Evolutionary conservation across 2,888 invertebrate genomes (phyloP).

Genomic region (Drosophila crucigera): DNA sequence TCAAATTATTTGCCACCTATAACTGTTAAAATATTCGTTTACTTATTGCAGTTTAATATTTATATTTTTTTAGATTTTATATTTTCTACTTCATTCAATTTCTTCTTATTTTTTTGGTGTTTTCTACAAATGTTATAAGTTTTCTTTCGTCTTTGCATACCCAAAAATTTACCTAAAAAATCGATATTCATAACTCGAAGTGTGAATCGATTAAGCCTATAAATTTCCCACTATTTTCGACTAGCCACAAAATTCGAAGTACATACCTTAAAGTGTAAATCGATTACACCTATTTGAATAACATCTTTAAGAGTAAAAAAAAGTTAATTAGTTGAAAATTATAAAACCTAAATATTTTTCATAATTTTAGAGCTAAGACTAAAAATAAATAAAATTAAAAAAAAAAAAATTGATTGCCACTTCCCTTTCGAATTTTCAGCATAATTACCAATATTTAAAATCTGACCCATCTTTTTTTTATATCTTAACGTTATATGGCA

Average conservation of each 20-base stretch:
- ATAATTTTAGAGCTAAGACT: not conserved
- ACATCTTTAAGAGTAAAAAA: not conserved
- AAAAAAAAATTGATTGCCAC: not conserved
- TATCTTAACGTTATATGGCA: not conserved
- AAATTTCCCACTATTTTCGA: not conserved
- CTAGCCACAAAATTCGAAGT: not conserved
- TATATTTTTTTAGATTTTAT: not conserved
- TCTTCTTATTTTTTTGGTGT: not conserved
- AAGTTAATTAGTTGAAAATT: not conserved
- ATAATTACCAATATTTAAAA: not conserved
- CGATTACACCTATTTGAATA: not conserved
- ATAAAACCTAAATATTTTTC: not conserved
- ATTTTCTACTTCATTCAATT: not conserved
- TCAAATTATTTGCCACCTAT: conserved; percentile 74
- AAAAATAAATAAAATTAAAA: not conserved
- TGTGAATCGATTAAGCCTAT: not conserved
- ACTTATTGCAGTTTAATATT: conserved; percentile 7
- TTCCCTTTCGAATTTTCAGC: not conserved
- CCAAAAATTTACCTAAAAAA: not conserved
- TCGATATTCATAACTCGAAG: not conserved
- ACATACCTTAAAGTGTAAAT: not conserved
- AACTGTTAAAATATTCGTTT: conserved; percentile 64
- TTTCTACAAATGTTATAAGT: not conserved
- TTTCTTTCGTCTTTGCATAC: not conserved
- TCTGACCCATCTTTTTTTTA: not conserved